These are phyloP conservation scores for Phragmatobia fuliginosa DNA, from an alignment of 2,888 invertebrate species.

Conservation along the genomic window DNA sequence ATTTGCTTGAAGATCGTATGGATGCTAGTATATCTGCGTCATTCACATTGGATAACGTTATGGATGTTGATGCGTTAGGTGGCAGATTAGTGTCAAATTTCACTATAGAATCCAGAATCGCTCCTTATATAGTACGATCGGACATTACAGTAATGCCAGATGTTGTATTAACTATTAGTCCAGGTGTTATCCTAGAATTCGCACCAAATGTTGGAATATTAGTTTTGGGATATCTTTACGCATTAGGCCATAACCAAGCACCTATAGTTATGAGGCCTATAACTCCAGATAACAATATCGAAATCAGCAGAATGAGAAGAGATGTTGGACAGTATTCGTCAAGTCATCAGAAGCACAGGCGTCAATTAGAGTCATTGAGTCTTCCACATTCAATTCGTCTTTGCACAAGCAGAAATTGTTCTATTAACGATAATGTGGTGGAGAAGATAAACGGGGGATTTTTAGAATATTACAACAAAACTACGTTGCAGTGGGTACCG, in stretches of 20 bases:
- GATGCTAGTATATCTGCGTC: constrained; percentile 92
- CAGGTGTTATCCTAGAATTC: constrained; percentile 97
- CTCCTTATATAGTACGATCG: constrained; percentile 93
- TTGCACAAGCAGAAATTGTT: constrained; percentile 91
- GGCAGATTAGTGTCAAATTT: constrained; percentile 91
- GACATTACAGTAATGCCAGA: constrained; percentile 99
- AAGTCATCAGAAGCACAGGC: constrained; percentile 72
- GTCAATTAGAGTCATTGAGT: constrained; percentile 86
- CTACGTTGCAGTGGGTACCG: constrained; percentile 98
- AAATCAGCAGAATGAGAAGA: constrained; percentile 75
- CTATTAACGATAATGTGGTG: constrained; percentile 83
- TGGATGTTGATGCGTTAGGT: constrained; percentile 90
- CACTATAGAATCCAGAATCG: constrained; percentile 87
- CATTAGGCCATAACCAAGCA: constrained; percentile 91
- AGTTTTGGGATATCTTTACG: constrained; percentile 95
- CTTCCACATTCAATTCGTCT: constrained; percentile 90
- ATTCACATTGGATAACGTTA: constrained; percentile 84
- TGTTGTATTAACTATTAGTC: constrained; percentile 93
- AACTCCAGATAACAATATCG: constrained; percentile 65
- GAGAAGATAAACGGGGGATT: constrained; percentile 92
- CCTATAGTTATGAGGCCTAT: constrained; percentile 93
- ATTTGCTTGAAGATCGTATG: constrained; percentile 91
- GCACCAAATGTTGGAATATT: constrained; percentile 98
- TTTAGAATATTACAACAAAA: constrained; percentile 97
- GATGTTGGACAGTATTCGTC: constrained; percentile 70